Percentiles rank a stretch among this genome's conserved stretches.
These are phyloP conservation scores for honey bee (Apis mellifera) DNA, from an alignment of 1,140 invertebrate genomes.

Conservation along the genomic window Amel_HAv3.1 CM009945.2:2401001-2401500, in stretches of 20 bases:
- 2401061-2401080: slow-evolving; percentile 26
- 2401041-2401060: slow-evolving; percentile 52
- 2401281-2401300: no score
- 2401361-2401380: no score
- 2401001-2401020: background rate
- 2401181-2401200: slow-evolving; percentile 1
- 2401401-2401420: no score
- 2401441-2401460: no score
- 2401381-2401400: no score
- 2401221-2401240: background rate
- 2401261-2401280: no score
- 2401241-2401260: background rate
- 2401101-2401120: background rate
- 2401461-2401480: no score
- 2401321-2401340: background rate
- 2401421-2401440: no score
- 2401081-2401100: background rate
- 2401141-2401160: slow-evolving; percentile 30
- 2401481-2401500: no score
- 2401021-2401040: slow-evolving; percentile 19
- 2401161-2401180: slow-evolving; percentile 33
- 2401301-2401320: no score
- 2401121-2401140: background rate
- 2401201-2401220: slow-evolving; percentile 13
- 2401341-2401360: background rate